Base-by-base conservation (phyloP, 2,888 invertebrate genomes). In the Elgonia sp. region DNA sequence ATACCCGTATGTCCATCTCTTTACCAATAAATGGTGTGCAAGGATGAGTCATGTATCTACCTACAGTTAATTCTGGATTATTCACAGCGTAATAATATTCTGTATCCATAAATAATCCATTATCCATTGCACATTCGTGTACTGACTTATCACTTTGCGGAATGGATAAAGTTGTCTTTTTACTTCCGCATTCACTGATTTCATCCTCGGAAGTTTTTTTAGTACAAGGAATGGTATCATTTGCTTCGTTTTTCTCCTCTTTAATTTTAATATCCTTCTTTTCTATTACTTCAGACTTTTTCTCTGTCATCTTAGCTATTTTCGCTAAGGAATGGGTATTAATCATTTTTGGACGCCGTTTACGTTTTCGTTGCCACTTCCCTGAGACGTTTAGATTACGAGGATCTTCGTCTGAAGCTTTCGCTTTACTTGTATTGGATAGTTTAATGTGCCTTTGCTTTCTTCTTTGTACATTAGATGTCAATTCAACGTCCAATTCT, bases 121-220 rank as follows among this genome's bases (percentile, higher is more conserved):
- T 81, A 3, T 6, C 1, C 50, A 81, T 18, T 18, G 81, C 81
- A 12, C 29, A 62, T 2, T 70, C 70, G 18, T 81, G 81, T 53
- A 12, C 50, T n/a, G 72, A 72, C 40, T 53, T 81, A n/a, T 81
- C 72, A 18, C 81, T 81, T 72, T 81, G 81, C 6, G 55, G 9
- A 8, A 81, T 40, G 29, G 40, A n/a, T 18, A 1, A 55, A 4
- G 16, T 18, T 18, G n/a, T 55, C 55, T 16, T n/a, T 55, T 1
- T 18, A 29, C 29, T 29, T 29, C 29, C 29, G 29, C 29, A 29
- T 29, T 29, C 29, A 29, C 29, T 29, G 29, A 29, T 29, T 29
- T 29, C 29, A 29, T 29, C 29, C 29, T 1, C 3, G 5, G 5
- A 29, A 29, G 3, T 29, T 29, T 29, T 1, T 29, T 29, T 5